phyloP scores from a whole-genome alignment of 2,888 invertebrate species.

The Macrosiphum euphorbiae region DNA sequence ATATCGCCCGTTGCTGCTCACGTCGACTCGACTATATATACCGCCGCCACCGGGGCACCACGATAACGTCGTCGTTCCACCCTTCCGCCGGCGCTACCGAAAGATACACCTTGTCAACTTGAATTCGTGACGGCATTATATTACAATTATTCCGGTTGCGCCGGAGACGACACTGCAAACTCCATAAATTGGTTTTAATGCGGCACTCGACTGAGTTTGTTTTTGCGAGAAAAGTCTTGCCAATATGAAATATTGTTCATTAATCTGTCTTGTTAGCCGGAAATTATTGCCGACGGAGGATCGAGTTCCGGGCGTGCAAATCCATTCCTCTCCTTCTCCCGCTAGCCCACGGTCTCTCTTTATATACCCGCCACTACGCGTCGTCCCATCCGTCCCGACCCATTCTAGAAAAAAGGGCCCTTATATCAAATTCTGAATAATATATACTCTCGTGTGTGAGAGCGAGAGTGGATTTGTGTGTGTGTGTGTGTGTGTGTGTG shows the following conservation, averaged over 20 bases:
- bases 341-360: not conserved
- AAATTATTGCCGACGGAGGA: constrained; percentile 64
- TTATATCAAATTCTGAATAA: constrained; percentile 36
- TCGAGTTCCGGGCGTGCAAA: constrained; percentile 59
- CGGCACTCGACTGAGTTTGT: constrained; percentile 63
- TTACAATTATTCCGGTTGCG: constrained; percentile 62
- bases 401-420: constrained; percentile 7
- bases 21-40: constrained; percentile 70
- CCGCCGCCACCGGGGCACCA: constrained; percentile 58
- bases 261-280: constrained; percentile 65
- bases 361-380: not conserved
- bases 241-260: constrained; percentile 65
- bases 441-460: not conserved
- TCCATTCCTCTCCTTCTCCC: not conserved
- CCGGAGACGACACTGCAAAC: constrained; percentile 59
- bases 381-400: not conserved
- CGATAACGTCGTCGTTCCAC: constrained; percentile 75
- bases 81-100: constrained; percentile 56
- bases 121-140: constrained; percentile 65
- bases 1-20: constrained; percentile 63
- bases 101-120: constrained; percentile 64
- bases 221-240: constrained; percentile 62
- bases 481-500: not conserved
- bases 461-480: not conserved
- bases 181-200: constrained; percentile 65